Conservation (phyloP, 2,113 vertebrate species). For the Pseudorectes ferrugineus region DNA sequence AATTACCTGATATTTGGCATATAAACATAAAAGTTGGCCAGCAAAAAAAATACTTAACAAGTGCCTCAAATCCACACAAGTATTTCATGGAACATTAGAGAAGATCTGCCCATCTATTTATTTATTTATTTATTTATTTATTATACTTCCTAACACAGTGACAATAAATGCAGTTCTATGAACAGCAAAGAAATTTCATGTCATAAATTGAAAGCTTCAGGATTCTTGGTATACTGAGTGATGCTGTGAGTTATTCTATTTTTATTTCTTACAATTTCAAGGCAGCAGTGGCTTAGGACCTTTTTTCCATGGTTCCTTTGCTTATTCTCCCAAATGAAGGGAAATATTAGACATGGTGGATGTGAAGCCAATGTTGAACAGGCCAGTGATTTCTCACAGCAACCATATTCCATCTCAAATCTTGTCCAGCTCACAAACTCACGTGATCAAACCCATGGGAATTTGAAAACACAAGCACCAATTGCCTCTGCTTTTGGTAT, state of each 20-base stretch:
- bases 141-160: not conserved
- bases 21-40: not conserved
- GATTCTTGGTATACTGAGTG: not conserved
- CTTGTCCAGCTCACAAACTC: not conserved
- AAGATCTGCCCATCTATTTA: not conserved
- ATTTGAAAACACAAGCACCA: not conserved
- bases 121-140: not conserved
- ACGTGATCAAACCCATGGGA: not conserved
- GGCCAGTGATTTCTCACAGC: not conserved
- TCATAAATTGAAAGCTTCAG: not conserved
- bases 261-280: not conserved
- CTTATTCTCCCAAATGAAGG: not conserved
- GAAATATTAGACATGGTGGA: not conserved
- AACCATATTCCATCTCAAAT: not conserved
- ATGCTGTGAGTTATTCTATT: not conserved
- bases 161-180: not conserved
- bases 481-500: not conserved
- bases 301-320: not conserved
- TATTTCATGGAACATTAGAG: not conserved
- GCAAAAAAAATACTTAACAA: not conserved
- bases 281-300: not conserved
- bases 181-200: not conserved
- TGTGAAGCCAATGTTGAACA: fast-evolving
- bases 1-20: not conserved
- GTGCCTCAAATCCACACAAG: fast-evolving